These are phyloP conservation scores for Semaprochilodus insignis DNA, from an alignment of 2,797 vertebrate species.

Conservation along the genomic window DNA sequence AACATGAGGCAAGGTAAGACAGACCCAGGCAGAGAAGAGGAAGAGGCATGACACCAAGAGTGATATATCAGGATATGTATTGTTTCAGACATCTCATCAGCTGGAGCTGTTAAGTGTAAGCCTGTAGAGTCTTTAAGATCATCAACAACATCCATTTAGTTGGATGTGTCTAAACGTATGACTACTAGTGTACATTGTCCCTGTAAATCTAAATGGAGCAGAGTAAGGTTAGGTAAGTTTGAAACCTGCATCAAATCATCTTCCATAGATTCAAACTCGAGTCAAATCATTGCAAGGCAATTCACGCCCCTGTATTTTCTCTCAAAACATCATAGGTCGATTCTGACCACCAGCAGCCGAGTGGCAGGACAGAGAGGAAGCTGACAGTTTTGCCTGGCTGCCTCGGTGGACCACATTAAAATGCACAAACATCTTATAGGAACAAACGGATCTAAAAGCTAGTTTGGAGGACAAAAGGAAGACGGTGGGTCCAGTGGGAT, in stretches of 20 bases:
- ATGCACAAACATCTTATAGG: conserved; percentile 58
- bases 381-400: neutral
- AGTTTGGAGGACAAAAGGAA: conserved; percentile 67
- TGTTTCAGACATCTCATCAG: too few relatives aligned
- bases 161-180: too few relatives aligned
- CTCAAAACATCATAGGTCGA: neutral
- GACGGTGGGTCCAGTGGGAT: conserved; percentile 67
- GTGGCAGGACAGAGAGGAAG: conserved; percentile 11
- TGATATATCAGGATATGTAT: too few relatives aligned
- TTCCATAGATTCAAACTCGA: neutral
- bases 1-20: too few relatives aligned
- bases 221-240: too few relatives aligned
- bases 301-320: neutral
- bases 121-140: too few relatives aligned
- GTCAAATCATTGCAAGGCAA: neutral
- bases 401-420: conserved; percentile 39
- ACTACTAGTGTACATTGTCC: too few relatives aligned
- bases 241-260: neutral
- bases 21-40: too few relatives aligned
- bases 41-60: too few relatives aligned
- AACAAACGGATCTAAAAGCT: conserved; percentile 60
- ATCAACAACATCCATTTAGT: too few relatives aligned
- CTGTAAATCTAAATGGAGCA: too few relatives aligned
- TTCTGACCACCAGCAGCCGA: conserved; percentile 11
- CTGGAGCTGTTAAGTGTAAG: too few relatives aligned